Conservation (phyloP, 2,113 vertebrate species). For the Equus quagga region DNA sequence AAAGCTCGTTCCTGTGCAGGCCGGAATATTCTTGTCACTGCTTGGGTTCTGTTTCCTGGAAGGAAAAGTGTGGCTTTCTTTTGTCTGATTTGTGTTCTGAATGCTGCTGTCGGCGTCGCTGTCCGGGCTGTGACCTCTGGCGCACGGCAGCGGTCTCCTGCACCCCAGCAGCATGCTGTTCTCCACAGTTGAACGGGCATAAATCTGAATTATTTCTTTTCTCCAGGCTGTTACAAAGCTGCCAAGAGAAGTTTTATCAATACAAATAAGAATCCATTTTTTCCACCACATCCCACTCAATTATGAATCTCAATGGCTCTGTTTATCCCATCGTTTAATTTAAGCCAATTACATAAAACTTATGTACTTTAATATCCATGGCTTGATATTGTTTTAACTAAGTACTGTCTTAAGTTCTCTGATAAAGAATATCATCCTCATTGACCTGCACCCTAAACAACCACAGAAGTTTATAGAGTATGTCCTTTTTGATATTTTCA, state of each 20-base stretch:
- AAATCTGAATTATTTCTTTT: constrained; percentile 76
- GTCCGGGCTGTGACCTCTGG: constrained; percentile 74
- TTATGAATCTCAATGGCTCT: constrained; percentile 26
- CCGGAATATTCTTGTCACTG: constrained; percentile 57
- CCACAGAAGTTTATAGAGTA: neutral
- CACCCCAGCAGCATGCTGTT: constrained; percentile 77
- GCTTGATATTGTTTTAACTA: constrained; percentile 35
- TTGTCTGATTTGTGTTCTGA: constrained; percentile 71
- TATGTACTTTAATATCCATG: neutral
- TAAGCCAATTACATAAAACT: constrained; percentile 1
- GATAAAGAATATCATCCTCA: neutral
- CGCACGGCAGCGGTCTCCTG: constrained; percentile 69
- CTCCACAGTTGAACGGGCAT: constrained; percentile 67
- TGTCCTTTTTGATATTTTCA: neutral
- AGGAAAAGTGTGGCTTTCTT: constrained; percentile 59
- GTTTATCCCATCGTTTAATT: constrained; percentile 40
- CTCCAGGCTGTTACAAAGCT: neutral
- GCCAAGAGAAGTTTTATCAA: constrained; percentile 65
- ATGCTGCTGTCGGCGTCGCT: constrained; percentile 57
- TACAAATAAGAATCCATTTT: constrained; percentile 52
- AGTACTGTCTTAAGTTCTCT: neutral
- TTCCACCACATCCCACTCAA: constrained; percentile 14
- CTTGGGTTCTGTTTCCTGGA: constrained; percentile 49
- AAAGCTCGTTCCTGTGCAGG: constrained; percentile 55
- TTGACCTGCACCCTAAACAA: neutral